Evolutionary conservation across 2,113 vertebrate genomes (phyloP).

Genomic region (Neogobius melanostomus): DNA sequence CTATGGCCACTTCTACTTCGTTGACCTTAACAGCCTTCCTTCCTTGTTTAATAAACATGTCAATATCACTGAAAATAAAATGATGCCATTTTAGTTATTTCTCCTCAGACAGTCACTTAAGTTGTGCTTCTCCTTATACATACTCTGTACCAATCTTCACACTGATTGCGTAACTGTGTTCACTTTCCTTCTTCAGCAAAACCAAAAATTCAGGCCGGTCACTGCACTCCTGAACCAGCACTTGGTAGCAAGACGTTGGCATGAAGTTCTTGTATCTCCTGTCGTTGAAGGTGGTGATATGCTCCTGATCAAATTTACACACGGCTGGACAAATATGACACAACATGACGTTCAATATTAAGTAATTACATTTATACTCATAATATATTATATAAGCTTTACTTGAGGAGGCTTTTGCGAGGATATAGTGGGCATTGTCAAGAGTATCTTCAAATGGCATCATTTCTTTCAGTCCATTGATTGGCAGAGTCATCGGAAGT

Average conservation of each 20-base stretch:
- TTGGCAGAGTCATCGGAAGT: constrained; percentile 74
- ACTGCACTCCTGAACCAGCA: constrained; percentile 81
- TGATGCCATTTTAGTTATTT: not conserved
- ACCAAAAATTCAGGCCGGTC: constrained; percentile 81
- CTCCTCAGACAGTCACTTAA: not conserved
- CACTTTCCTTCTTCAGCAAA: constrained; percentile 70
- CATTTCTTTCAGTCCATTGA: constrained; percentile 46
- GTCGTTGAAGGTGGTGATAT: constrained; percentile 79
- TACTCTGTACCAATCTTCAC: constrained; percentile 78
- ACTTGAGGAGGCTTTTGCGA: constrained; percentile 60
- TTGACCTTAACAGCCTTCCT: constrained; percentile 64
- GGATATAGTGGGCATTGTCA: constrained; percentile 45
- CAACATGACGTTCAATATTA: not conserved
- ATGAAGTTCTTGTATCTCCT: constrained; percentile 67
- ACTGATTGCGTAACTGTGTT: constrained; percentile 67
- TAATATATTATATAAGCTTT: not conserved
- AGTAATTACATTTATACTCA: not conserved
- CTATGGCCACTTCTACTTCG: constrained; percentile 52
- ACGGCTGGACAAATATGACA: constrained; percentile 37
- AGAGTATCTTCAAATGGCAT: constrained; percentile 30
- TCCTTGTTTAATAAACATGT: constrained; percentile 38
- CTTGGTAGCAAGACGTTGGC: constrained; percentile 78
- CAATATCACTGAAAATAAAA: constrained; percentile 57
- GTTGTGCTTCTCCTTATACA: constrained; percentile 38
- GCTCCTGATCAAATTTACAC: constrained; percentile 42